Percentiles rank a stretch among this genome's conserved stretches.
phyloP scores from a whole-genome alignment of 2,888 invertebrate genomes.

The Dioctria rufipes region DNA sequence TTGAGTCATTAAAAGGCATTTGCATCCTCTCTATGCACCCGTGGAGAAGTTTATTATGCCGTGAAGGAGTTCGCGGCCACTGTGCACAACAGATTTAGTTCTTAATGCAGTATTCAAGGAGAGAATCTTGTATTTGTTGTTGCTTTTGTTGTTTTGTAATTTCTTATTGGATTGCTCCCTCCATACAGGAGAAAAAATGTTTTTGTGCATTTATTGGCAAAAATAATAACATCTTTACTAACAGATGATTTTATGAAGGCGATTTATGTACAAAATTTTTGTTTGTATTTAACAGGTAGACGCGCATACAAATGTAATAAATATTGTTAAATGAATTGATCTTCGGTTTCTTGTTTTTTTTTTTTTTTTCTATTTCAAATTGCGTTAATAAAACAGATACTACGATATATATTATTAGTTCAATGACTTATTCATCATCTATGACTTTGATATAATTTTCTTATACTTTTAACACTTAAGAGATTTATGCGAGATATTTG shows the following conservation, averaged over 20 bases:
- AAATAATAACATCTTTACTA: conserved; percentile 9
- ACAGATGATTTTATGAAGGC: conserved; percentile 9
- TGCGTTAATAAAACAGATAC: too few relatives aligned
- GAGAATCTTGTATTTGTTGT: neutral
- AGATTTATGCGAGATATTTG: too few relatives aligned
- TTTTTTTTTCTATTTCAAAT: too few relatives aligned
- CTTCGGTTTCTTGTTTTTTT: too few relatives aligned
- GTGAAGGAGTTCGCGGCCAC: conserved; percentile 9
- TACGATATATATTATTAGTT: too few relatives aligned
- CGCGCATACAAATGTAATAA: too few relatives aligned
- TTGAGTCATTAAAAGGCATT: conserved; percentile 14
- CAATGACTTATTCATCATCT: too few relatives aligned
- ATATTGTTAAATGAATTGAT: too few relatives aligned
- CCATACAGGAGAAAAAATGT: too few relatives aligned
- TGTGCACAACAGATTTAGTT: neutral
- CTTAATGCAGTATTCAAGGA: neutral
- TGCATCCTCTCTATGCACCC: conserved; percentile 4
- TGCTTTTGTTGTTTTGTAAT: neutral
- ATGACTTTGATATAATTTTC: too few relatives aligned
- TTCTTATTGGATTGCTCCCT: neutral
- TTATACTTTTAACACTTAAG: too few relatives aligned
- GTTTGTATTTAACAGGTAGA: neutral
- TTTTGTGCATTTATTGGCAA: neutral
- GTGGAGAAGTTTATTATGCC: conserved; percentile 13
- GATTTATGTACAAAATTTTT: neutral